phyloP scores from a whole-genome alignment of 2,888 invertebrate genomes.

The Nesidiocoris tenuis region DNA sequence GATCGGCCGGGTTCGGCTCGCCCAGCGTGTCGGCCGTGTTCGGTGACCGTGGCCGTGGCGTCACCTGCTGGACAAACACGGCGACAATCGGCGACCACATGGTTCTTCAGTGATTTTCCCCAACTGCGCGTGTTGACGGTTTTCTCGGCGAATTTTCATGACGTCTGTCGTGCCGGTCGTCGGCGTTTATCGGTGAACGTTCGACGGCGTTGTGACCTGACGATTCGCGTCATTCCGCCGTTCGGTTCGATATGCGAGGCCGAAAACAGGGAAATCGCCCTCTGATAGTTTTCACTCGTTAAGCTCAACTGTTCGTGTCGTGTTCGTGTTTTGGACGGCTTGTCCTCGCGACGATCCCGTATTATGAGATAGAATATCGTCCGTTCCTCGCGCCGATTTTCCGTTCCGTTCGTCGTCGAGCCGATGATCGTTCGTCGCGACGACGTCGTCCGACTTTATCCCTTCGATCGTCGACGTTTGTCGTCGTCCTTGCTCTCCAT shows the following conservation, averaged over 20 bases:
- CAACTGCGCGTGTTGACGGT: neutral
- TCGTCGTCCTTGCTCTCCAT: neutral
- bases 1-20: too few relatives aligned
- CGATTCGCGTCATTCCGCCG: neutral
- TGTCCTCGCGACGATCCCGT: too few relatives aligned
- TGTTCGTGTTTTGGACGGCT: neutral
- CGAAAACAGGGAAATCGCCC: neutral
- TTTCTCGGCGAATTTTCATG: neutral
- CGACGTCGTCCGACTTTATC: too few relatives aligned
- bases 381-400: too few relatives aligned
- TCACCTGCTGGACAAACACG: slow-evolving; percentile 32
- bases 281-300: neutral
- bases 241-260: neutral
- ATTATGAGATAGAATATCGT: too few relatives aligned
- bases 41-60: too few relatives aligned
- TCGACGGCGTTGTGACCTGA: neutral
- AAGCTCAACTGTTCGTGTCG: neutral
- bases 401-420: neutral
- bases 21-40: too few relatives aligned
- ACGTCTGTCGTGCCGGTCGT: neutral
- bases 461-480: neutral
- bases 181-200: neutral
- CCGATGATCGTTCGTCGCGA: neutral
- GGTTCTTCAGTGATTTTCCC: slow-evolving; percentile 13
- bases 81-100: slow-evolving; percentile 27